Conservation (phyloP, 1,140 invertebrate species). For the Galleria mellonella region DNA sequence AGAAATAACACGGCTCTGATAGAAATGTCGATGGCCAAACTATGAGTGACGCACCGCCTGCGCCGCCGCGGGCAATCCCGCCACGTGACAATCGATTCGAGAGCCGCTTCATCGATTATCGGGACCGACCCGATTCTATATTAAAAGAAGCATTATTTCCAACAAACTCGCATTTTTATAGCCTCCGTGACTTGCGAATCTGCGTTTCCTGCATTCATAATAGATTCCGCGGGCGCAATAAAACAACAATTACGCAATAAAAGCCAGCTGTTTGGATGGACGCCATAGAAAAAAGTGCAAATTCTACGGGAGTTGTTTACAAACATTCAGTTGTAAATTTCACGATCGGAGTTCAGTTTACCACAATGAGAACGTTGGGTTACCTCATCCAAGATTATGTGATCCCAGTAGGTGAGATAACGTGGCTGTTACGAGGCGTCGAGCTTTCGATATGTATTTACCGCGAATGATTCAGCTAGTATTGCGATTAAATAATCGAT, state of each 20-base stretch:
- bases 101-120: too few species aligned
- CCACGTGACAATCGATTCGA: not conserved
- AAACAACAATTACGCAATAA: slow-evolving; percentile 38
- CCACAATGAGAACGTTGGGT: slow-evolving; percentile 36
- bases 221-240: slow-evolving; percentile 24
- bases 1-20: slow-evolving; percentile 51
- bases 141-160: too few species aligned
- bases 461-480: slow-evolving; percentile 30
- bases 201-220: slow-evolving; percentile 7
- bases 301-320: slow-evolving; percentile 42
- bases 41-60: slow-evolving; percentile 24
- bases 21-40: slow-evolving; percentile 53
- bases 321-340: slow-evolving; percentile 39
- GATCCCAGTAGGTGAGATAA: slow-evolving; percentile 20
- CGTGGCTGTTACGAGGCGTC: slow-evolving; percentile 10
- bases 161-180: not conserved
- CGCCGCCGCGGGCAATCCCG: slow-evolving; percentile 14
- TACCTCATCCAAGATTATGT: slow-evolving; percentile 11
- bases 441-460: slow-evolving; percentile 25
- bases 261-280: slow-evolving; percentile 34
- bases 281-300: slow-evolving; percentile 30
- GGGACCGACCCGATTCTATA: too few species aligned
- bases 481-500: slow-evolving; percentile 52
- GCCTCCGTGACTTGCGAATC: slow-evolving; percentile 1
- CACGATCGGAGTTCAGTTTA: slow-evolving; percentile 19